Percentiles rank a stretch among this genome's conserved stretches.
These are phyloP conservation scores for Zophobas atratus DNA, from an alignment of 1,140 invertebrate species.

Conservation along the genomic window DNA sequence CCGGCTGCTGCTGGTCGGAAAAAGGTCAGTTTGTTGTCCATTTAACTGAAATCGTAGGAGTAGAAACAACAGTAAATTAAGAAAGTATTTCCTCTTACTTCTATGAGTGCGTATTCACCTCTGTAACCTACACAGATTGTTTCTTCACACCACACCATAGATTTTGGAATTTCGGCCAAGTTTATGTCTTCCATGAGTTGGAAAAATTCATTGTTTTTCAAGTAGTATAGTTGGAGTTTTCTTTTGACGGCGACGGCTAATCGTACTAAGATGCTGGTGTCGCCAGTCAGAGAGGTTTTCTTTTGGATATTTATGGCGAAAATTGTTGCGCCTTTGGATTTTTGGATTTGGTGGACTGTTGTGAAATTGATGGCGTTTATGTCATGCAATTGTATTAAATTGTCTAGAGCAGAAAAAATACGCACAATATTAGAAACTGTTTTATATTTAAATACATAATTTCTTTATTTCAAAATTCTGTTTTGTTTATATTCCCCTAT, in stretches of 20 bases:
- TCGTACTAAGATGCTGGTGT: conserved; percentile 81
- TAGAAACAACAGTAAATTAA: conserved; percentile 1
- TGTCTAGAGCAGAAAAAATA: conserved; percentile 74
- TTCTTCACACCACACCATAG: conserved; percentile 89
- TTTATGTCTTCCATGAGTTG: conserved; percentile 83
- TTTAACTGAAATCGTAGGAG: conserved; percentile 22
- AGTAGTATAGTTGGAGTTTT: conserved; percentile 91
- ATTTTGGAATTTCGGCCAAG: conserved; percentile 87
- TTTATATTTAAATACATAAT: too few species aligned
- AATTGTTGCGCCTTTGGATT: conserved; percentile 89
- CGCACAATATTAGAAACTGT: neutral
- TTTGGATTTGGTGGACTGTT: conserved; percentile 80
- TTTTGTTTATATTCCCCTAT: too few species aligned
- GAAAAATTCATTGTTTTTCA: conserved; percentile 88
- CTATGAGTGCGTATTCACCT: conserved; percentile 84
- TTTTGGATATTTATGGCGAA: conserved; percentile 87
- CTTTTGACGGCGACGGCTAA: conserved; percentile 92
- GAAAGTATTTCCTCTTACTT: conserved; percentile 71
- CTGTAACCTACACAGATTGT: conserved; percentile 89
- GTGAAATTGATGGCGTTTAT: conserved; percentile 86
- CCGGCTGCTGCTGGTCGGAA: conserved; percentile 85
- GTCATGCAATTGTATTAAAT: conserved; percentile 89
- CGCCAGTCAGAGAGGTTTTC: conserved; percentile 77
- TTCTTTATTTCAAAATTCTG: too few species aligned
- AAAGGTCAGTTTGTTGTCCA: conserved; percentile 84